Percentiles rank a stretch among this genome's conserved stretches.
These are phyloP conservation scores for Pangasianodon hypophthalmus DNA, from an alignment of 2,113 vertebrate genomes.

Conservation along the genomic window DNA sequence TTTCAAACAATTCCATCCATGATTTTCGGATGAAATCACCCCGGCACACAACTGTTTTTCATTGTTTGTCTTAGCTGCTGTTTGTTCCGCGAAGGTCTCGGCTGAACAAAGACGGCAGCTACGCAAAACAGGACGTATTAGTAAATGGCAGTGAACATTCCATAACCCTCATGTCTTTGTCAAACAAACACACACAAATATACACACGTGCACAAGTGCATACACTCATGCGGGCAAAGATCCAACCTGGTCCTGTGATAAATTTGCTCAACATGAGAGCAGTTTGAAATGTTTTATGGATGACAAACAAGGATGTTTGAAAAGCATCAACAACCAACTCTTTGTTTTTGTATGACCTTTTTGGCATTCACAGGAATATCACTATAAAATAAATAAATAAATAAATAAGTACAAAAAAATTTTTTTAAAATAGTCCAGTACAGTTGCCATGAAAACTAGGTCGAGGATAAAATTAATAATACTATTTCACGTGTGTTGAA, in stretches of 20 bases:
- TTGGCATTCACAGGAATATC: not conserved
- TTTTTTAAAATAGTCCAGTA: not conserved
- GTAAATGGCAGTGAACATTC: not conserved
- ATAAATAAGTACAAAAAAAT: not conserved
- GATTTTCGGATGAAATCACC: not conserved
- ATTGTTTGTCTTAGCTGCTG: not conserved
- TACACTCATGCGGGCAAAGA: constrained; percentile 4
- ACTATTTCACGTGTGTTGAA: not conserved
- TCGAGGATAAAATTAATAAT: not conserved
- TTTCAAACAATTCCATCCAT: constrained; percentile 4
- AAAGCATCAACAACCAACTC: not conserved
- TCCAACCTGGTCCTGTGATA: not conserved
- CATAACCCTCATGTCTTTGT: not conserved
- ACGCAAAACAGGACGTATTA: not conserved
- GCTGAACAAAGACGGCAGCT: constrained; percentile 7
- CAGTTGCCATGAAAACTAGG: not conserved
- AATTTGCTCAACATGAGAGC: constrained; percentile 12
- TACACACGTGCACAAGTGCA: constrained; percentile 4
- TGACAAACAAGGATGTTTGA: not conserved
- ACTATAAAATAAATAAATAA: not conserved
- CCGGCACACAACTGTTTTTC: not conserved
- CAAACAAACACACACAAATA: constrained; percentile 22
- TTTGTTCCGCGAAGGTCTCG: not conserved
- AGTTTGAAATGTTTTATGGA: constrained; percentile 10
- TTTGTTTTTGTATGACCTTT: constrained; percentile 23